phyloP scores from a whole-genome alignment of 2,888 invertebrate species.

The Calameuta pallipes region DNA sequence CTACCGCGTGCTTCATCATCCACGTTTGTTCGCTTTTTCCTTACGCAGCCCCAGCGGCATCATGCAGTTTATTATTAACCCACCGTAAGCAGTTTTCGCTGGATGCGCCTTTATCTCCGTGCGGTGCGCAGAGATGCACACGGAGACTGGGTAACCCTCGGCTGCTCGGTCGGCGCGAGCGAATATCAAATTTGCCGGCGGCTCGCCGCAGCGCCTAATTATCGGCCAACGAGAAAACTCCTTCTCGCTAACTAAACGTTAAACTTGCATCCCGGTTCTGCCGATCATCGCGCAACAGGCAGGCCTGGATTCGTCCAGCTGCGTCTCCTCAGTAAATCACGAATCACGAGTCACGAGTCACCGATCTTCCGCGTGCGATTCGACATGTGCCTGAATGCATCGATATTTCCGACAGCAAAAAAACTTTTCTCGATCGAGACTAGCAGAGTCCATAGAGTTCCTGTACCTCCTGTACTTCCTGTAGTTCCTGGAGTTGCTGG shows the following conservation, averaged over 20 bases:
- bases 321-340: neutral
- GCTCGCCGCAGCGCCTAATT: constrained; percentile 46
- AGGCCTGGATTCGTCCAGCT: neutral
- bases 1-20: no score
- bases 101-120: no score
- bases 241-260: constrained; percentile 15
- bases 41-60: no score
- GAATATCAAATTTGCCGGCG: constrained; percentile 38
- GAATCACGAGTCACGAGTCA: no score
- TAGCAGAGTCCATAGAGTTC: neutral
- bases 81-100: no score
- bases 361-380: neutral
- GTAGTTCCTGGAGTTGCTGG: no score
- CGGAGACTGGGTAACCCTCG: neutral
- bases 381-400: neutral
- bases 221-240: constrained; percentile 39
- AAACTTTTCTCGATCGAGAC: neutral
- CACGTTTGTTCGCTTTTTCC: no score
- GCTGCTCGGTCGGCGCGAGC: constrained; percentile 12
- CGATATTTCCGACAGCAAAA: neutral
- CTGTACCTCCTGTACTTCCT: no score
- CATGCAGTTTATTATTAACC: no score
- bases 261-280: neutral
- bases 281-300: no score
- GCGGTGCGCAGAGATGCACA: no score